phyloP scores from a whole-genome alignment of 2,113 vertebrate genomes.

The Himantopus leucocephalus region DNA sequence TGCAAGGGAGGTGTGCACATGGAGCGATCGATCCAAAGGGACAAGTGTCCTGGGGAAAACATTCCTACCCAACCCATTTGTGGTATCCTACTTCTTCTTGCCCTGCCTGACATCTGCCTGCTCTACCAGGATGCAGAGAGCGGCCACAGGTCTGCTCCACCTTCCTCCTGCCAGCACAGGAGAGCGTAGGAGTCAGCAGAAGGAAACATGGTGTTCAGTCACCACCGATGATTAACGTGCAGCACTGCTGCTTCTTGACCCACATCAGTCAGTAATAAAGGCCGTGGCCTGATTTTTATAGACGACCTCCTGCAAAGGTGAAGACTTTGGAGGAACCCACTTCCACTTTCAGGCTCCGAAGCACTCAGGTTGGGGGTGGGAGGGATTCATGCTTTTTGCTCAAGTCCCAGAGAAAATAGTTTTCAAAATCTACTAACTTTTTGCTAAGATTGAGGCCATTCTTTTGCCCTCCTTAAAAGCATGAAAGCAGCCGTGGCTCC shows the following conservation, averaged over 20 bases:
- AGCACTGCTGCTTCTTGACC: neutral
- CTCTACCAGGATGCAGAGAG: neutral
- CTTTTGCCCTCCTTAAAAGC: neutral
- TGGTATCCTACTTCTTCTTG: neutral
- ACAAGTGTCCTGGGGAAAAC: neutral
- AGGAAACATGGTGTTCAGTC: neutral
- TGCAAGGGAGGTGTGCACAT: neutral
- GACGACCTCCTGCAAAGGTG: neutral
- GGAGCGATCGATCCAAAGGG: fast-evolving
- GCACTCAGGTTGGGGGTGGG: neutral
- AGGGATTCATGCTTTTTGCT: neutral
- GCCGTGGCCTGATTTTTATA: neutral
- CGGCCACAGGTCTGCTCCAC: neutral
- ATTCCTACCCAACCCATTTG: neutral
- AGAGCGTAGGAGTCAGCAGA: neutral
- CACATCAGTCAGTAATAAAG: neutral
- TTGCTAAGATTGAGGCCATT: neutral
- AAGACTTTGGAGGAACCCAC: neutral
- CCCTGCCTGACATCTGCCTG: neutral
- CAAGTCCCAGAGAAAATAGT: neutral
- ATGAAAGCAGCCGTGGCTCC: neutral
- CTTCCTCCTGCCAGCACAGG: neutral
- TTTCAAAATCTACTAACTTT: neutral
- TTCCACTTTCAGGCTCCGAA: neutral
- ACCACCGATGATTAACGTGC: fast-evolving